These are phyloP conservation scores for Oscheius sp. DNA, from an alignment of 2,888 invertebrate species.

Conservation along the genomic window DNA sequence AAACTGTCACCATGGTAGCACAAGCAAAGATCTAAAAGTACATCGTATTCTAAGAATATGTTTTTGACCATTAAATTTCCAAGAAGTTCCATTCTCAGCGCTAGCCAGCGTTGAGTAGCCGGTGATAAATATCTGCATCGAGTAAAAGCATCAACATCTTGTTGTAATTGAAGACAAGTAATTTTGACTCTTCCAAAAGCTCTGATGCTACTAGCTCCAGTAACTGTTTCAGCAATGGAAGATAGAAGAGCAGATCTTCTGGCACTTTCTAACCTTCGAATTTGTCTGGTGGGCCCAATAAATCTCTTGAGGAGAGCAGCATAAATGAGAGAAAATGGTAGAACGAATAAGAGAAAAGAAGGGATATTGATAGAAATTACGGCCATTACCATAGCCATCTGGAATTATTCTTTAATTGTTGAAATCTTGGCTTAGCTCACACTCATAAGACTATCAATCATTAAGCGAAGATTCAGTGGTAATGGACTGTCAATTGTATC, in stretches of 20 bases:
- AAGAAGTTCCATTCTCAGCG: slow-evolving; percentile 90
- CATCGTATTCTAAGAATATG: background rate
- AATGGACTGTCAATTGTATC: slow-evolving; percentile 57
- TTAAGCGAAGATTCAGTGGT: slow-evolving; percentile 44
- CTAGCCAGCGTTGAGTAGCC: slow-evolving; percentile 79
- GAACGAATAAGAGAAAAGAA: slow-evolving; percentile 42
- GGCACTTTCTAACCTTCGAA: slow-evolving; percentile 51
- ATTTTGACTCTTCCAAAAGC: slow-evolving; percentile 24
- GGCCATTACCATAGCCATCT: slow-evolving; percentile 45
- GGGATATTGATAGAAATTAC: slow-evolving; percentile 41
- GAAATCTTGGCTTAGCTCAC: slow-evolving; percentile 6
- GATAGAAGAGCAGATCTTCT: slow-evolving; percentile 34
- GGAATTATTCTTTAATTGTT: slow-evolving; percentile 23
- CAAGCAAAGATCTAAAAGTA: slow-evolving; percentile 79
- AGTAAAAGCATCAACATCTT: slow-evolving; percentile 45
- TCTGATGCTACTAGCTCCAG: slow-evolving; percentile 29
- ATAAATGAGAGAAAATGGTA: slow-evolving; percentile 52
- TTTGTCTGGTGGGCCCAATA: slow-evolving; percentile 80
- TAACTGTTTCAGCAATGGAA: slow-evolving; percentile 35
- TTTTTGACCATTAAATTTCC: slow-evolving; percentile 83
- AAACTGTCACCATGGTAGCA: slow-evolving; percentile 84
- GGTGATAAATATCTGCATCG: slow-evolving; percentile 48
- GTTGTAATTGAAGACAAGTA: slow-evolving; percentile 31
- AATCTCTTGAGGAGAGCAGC: slow-evolving; percentile 40
- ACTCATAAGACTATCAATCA: slow-evolving; percentile 46